Evolutionary conservation across 2,888 invertebrate genomes (phyloP).

Genomic region (Pterobdella sp.): DNA sequence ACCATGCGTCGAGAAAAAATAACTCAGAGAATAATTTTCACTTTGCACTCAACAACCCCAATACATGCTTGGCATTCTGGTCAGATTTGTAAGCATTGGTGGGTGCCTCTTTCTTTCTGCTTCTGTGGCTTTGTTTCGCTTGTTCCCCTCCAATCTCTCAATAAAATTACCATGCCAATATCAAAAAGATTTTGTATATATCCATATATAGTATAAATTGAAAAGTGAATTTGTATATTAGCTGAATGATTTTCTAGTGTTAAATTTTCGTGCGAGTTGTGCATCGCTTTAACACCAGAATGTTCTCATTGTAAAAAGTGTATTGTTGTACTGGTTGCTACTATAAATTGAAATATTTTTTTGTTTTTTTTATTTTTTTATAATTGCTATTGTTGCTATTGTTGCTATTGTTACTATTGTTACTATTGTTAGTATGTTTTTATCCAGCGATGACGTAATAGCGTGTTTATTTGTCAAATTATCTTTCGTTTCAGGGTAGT

Average conservation of each 20-base stretch:
- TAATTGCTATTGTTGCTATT: not conserved
- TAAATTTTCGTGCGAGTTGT: not conserved
- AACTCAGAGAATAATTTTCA: conserved; percentile 4
- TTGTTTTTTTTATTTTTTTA: not conserved
- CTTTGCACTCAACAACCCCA: conserved; percentile 10
- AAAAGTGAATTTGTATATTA: not conserved
- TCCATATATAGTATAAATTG: not conserved
- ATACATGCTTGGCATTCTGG: conserved; percentile 3
- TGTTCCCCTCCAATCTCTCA: not conserved
- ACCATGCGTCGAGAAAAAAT: no score
- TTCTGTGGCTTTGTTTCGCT: not conserved
- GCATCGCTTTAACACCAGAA: not conserved
- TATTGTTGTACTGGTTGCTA: not conserved
- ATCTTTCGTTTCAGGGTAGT: conserved; percentile 21
- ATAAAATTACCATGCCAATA: not conserved
- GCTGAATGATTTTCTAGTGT: not conserved
- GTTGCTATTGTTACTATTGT: not conserved
- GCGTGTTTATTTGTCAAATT: conserved; percentile 12
- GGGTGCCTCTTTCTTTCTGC: not conserved
- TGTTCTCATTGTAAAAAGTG: not conserved
- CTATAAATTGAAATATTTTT: not conserved
- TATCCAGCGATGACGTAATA: not conserved
- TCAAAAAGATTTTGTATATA: no score
- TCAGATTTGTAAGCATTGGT: conserved; percentile 11
- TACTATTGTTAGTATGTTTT: not conserved